Conservation (phyloP, 2,888 invertebrate species). For the Coelopa pilipes region DNA sequence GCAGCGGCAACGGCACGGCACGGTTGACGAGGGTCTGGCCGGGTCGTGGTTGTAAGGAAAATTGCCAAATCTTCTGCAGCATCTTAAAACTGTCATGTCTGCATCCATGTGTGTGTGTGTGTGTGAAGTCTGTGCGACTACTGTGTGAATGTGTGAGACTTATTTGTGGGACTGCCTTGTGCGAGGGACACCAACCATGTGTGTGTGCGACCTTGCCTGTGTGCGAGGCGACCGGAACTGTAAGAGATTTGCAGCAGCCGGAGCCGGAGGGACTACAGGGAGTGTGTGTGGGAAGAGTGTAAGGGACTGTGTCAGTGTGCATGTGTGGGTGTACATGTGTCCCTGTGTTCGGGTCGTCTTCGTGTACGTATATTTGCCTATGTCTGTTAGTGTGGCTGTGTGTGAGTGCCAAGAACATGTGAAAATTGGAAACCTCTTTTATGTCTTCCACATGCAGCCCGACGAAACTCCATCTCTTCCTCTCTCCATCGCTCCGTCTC, state of each 20-base stretch:
- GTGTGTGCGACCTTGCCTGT: too few relatives aligned
- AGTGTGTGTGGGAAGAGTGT: too few relatives aligned
- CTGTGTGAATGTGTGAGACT: conserved; percentile 14
- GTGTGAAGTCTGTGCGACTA: background rate
- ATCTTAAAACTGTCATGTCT: conserved; percentile 29
- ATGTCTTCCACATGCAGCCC: conserved; percentile 18
- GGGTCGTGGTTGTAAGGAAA: conserved; percentile 27
- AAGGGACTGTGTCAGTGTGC: too few relatives aligned
- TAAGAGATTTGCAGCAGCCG: too few relatives aligned
- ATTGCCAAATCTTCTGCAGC: conserved; percentile 27
- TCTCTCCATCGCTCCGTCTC: too few relatives aligned
- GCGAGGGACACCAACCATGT: too few relatives aligned
- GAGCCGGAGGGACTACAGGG: too few relatives aligned
- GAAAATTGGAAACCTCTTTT: conserved; percentile 33
- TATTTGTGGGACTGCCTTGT: too few relatives aligned
- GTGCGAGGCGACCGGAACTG: too few relatives aligned
- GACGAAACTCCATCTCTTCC: too few relatives aligned
- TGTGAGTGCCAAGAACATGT: conserved; percentile 11
- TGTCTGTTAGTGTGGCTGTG: background rate
- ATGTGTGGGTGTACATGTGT: background rate
- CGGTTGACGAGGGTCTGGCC: conserved; percentile 11
- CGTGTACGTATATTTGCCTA: background rate
- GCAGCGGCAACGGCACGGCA: background rate
- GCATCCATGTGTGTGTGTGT: background rate
- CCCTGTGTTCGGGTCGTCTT: background rate